Evolutionary conservation across 2,113 vertebrate genomes (phyloP), one percentile per base, ranked within the genome.

Genomic region (Okapia johnstoni): DNA sequence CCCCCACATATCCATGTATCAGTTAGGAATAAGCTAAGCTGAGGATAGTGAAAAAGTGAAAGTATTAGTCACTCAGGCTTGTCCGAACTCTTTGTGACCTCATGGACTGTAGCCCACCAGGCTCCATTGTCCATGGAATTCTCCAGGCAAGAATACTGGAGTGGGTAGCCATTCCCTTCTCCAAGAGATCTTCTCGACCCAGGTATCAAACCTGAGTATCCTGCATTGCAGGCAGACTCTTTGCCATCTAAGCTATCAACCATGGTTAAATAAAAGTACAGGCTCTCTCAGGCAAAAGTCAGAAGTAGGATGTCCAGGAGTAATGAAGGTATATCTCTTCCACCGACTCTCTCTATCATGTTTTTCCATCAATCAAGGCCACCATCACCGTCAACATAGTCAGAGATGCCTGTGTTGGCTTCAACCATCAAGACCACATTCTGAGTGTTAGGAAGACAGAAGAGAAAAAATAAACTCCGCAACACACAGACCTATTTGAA

Each of bases 351-450:
- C 36, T 55, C 63, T 84, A 23, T 2, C 4, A 1, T 70, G 33
- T 48, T 54, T 6, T 73, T 55, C 26, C 40, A 6, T 2, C 8
- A 7, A 13, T 8, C 13, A 54, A 46, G 58, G 10, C 28, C 26
- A 40, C 23, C 48, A 46, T 40, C 33, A 25, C 26, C 54, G 93
- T 36, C 52, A 3, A 33, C 33, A 21, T n/a, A 17, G 17, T n/a
- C 17, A 16, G 40, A 73, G 4, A 54, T 13, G 28, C 3, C 15
- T n/a, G 5, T 0, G 1, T 8, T n/a, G 52, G 46, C 11, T 54
- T 81, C 48, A 92, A 17, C 7, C 55, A 43, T 57, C 48, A 58
- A 40, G 36, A 9, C 28, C 46, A 50, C 46, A 81, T 48, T 40
- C n/a, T 33, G 5, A 93, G 30, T 23, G 12, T 88, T 30, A 60